Conservation (phyloP, 2,113 vertebrate species). For the Channa maculata region DNA sequence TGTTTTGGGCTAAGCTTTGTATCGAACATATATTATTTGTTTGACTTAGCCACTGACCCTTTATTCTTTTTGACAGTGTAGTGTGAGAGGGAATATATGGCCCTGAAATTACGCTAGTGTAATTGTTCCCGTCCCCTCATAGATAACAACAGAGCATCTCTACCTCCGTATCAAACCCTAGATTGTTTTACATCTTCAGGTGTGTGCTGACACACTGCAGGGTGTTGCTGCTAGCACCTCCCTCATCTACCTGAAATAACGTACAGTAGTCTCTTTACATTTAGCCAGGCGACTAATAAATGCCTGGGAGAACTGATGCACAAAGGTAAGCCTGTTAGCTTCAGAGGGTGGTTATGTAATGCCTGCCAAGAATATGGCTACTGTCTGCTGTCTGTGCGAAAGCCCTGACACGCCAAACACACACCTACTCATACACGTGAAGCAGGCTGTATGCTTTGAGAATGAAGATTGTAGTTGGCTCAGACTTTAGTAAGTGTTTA, state of each 20-base stretch:
- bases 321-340: conserved; percentile 66
- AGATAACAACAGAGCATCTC: conserved; percentile 20
- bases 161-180: conserved; percentile 37
- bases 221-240: conserved; percentile 14
- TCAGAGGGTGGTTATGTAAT: conserved; percentile 41
- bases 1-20: too few species aligned
- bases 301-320: conserved; percentile 26
- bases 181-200: conserved; percentile 49
- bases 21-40: background rate
- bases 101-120: conserved; percentile 16
- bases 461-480: conserved; percentile 27
- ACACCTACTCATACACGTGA: conserved; percentile 24
- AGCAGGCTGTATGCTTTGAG: conserved; percentile 10
- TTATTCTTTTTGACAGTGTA: background rate
- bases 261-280: conserved; percentile 20
- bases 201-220: conserved; percentile 32
- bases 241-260: conserved; percentile 56
- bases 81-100: background rate
- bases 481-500: conserved; percentile 38
- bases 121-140: conserved; percentile 17
- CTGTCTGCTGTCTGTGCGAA: conserved; percentile 27
- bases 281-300: conserved; percentile 60
- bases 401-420: conserved; percentile 9
- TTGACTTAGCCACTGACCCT: background rate
- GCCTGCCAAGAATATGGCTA: conserved; percentile 47